These are phyloP conservation scores for Xestia sexstrigata DNA, from an alignment of 2,888 invertebrate species.

Conservation along the genomic window DNA sequence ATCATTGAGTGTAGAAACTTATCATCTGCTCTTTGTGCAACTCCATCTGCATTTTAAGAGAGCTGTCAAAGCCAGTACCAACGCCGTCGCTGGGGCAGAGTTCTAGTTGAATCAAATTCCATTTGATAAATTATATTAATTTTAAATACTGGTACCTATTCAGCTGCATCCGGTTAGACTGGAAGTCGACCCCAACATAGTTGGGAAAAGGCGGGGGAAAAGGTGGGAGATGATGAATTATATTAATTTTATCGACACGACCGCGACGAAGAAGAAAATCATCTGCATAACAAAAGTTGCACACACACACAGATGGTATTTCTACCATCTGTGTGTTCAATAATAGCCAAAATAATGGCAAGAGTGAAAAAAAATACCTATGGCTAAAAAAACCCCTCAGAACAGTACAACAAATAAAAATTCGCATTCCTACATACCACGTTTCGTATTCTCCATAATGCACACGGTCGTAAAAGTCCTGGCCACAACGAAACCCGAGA, in stretches of 20 bases:
- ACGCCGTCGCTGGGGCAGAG: not conserved
- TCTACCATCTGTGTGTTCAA: no score
- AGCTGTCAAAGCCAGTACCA: not conserved
- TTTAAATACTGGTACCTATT: no score
- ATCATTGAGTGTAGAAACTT: not conserved
- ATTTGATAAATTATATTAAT: no score
- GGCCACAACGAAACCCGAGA: not conserved
- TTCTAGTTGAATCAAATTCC: not conserved
- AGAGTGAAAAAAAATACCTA: not conserved
- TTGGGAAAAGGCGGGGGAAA: no score
- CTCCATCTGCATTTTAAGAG: not conserved
- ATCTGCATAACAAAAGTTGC: no score
- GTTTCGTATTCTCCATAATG: not conserved
- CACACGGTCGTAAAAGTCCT: constrained; percentile 25
- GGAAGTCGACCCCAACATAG: no score
- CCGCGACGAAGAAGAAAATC: no score
- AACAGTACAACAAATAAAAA: not conserved
- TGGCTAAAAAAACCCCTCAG: not conserved
- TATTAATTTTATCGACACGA: no score
- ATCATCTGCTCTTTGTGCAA: not conserved
- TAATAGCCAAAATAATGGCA: not conserved
- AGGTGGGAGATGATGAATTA: no score
- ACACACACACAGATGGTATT: no score
- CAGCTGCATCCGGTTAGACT: no score
- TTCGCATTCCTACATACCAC: not conserved